Percentiles rank a stretch among this genome's conserved stretches.
phyloP scores from a whole-genome alignment of 2,797 vertebrate species.

The Rhinatrema bivittatum region DNA sequence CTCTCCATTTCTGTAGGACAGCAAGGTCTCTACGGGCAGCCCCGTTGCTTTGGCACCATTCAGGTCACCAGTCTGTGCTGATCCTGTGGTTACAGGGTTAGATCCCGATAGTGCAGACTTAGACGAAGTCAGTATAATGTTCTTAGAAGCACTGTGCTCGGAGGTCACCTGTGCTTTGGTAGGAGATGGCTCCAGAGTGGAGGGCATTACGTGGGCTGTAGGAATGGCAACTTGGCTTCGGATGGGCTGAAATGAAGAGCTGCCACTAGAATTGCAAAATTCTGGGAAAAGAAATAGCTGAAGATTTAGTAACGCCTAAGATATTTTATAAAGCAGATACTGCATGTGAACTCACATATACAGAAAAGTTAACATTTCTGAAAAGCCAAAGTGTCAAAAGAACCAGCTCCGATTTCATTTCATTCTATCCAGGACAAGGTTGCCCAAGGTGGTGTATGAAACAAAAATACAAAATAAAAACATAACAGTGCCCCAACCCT shows the following conservation, averaged over 20 bases:
- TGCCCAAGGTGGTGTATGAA: too few relatives aligned
- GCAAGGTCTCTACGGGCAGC: slow-evolving; percentile 57
- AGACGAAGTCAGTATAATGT: slow-evolving; percentile 8
- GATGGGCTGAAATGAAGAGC: slow-evolving; percentile 88
- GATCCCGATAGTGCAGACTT: slow-evolving; percentile 32
- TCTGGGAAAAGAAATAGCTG: slow-evolving; percentile 49
- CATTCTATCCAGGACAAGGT: too few relatives aligned
- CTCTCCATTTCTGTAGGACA: slow-evolving; percentile 62
- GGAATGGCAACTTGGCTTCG: slow-evolving; percentile 88
- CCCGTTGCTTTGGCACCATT: slow-evolving; percentile 31
- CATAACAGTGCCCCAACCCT: too few relatives aligned
- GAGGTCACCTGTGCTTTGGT: slow-evolving; percentile 62
- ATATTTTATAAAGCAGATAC: too few relatives aligned
- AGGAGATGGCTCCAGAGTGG: slow-evolving; percentile 72
- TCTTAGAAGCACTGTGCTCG: slow-evolving; percentile 13
- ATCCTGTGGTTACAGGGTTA: slow-evolving; percentile 31
- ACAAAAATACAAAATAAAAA: too few relatives aligned
- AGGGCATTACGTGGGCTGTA: slow-evolving; percentile 97
- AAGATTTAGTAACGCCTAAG: slow-evolving; percentile 13
- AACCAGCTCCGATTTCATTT: too few relatives aligned
- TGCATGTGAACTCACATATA: too few relatives aligned
- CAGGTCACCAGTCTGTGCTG: slow-evolving; percentile 44
- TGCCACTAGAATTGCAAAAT: slow-evolving; percentile 75
- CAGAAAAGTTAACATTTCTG: too few relatives aligned
- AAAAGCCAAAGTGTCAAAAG: too few relatives aligned